Conservation (phyloP, 2,797 vertebrate genomes). For the Danio albolineatus region DNA sequence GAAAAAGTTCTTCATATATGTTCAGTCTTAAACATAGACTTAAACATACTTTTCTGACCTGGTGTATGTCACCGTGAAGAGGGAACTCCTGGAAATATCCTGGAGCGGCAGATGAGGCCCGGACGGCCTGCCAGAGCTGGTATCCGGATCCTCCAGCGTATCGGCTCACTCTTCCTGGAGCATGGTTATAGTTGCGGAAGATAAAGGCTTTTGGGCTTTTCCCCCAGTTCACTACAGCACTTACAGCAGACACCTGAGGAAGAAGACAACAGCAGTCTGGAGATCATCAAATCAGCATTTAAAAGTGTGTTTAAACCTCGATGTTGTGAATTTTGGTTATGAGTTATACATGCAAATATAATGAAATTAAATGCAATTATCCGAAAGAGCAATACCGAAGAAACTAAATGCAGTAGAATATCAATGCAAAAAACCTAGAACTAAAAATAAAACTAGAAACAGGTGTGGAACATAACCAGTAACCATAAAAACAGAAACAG, state of each 20-base stretch:
- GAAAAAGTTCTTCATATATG: neutral
- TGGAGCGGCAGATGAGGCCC: constrained; percentile 80
- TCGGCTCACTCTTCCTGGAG: constrained; percentile 74
- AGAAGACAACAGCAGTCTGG: neutral
- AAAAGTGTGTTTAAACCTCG: neutral
- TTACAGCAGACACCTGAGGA: constrained; percentile 73
- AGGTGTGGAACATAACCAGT: too few relatives aligned
- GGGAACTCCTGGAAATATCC: constrained; percentile 82
- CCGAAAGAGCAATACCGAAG: too few relatives aligned
- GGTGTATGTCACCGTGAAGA: constrained; percentile 79
- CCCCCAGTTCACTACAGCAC: constrained; percentile 81
- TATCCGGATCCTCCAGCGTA: constrained; percentile 75
- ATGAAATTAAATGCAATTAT: too few relatives aligned
- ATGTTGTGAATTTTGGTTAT: too few relatives aligned
- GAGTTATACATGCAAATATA: too few relatives aligned
- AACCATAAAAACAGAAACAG: too few relatives aligned
- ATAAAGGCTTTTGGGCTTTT: constrained; percentile 79
- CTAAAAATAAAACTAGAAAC: too few relatives aligned
- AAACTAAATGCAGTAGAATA: too few relatives aligned
- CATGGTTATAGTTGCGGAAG: constrained; percentile 82
- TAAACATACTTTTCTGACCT: constrained; percentile 66
- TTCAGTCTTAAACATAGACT: neutral
- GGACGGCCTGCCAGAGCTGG: constrained; percentile 79
- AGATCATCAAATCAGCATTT: neutral
- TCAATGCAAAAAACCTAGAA: too few relatives aligned